Evolutionary conservation across 64 coral and sea anemone genomes (phyloP).

Genomic region (Hydrozoanthus tunicans): DNA sequence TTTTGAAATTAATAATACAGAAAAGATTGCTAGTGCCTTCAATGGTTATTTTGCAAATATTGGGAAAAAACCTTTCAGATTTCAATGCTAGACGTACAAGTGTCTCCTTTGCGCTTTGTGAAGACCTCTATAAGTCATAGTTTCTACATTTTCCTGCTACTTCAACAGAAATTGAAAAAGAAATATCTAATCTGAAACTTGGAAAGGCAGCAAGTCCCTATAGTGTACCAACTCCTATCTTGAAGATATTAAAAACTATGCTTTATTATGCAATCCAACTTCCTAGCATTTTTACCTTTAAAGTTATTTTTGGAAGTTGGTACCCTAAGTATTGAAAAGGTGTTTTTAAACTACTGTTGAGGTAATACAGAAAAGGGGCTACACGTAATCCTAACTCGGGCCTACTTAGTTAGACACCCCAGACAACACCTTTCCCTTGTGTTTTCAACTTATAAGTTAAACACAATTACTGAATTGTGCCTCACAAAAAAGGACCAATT

Average conservation of each 20-base stretch:
- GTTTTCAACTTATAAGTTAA: no score
- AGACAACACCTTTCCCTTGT: no score
- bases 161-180: background rate
- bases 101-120: background rate
- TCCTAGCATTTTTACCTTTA: no score
- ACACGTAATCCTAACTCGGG: no score
- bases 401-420: no score
- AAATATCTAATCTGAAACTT: background rate
- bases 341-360: no score
- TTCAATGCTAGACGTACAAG: background rate
- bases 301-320: no score
- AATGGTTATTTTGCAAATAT: constrained; percentile 6
- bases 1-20: background rate
- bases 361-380: no score
- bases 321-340: no score
- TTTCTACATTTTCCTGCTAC: background rate
- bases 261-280: no score
- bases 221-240: background rate
- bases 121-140: background rate
- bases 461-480: no score
- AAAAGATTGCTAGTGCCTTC: background rate
- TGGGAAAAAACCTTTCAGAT: background rate
- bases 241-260: background rate
- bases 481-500: no score
- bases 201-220: background rate